These are phyloP conservation scores for Diadophis punctatus DNA, from an alignment of 2,113 vertebrate species.

Conservation along the genomic window DNA sequence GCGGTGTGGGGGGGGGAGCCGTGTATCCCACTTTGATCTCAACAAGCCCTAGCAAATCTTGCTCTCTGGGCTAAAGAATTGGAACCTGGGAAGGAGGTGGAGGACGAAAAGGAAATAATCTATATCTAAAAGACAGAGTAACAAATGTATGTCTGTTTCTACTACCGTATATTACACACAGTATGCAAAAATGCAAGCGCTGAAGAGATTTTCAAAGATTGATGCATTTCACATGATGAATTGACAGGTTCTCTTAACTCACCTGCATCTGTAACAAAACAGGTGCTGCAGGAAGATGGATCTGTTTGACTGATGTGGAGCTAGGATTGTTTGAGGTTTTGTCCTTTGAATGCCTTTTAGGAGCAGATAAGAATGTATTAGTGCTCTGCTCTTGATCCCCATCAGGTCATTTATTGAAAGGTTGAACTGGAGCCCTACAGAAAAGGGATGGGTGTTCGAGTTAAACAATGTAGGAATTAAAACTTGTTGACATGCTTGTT, in stretches of 20 bases:
- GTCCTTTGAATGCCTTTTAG: slow-evolving; percentile 31
- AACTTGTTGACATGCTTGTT: slow-evolving; percentile 45
- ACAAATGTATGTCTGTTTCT: neutral
- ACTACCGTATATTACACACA: slow-evolving; percentile 23
- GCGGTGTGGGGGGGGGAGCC: neutral
- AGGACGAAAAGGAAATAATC: neutral
- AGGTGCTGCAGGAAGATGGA: slow-evolving; percentile 28
- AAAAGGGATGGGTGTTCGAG: slow-evolving; percentile 39
- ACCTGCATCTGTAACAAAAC: slow-evolving; percentile 34
- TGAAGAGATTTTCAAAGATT: slow-evolving; percentile 26
- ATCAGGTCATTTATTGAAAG: slow-evolving; percentile 43
- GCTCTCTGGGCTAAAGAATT: neutral
- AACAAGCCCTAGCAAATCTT: neutral
- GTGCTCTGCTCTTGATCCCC: slow-evolving; percentile 17
- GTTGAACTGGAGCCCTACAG: slow-evolving; percentile 20
- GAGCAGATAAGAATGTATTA: slow-evolving; percentile 46
- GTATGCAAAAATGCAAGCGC: slow-evolving; percentile 12
- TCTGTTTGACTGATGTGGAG: slow-evolving; percentile 48
- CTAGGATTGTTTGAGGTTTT: slow-evolving; percentile 37
- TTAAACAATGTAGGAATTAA: slow-evolving; percentile 34
- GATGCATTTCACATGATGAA: slow-evolving; percentile 13
- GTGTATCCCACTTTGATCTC: neutral
- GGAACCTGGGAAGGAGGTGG: neutral
- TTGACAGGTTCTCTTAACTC: slow-evolving; percentile 9
- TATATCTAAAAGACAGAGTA: neutral